Evolutionary conservation across 2,797 vertebrate species (phyloP).

Genomic region (Anniella stebbinsi): DNA sequence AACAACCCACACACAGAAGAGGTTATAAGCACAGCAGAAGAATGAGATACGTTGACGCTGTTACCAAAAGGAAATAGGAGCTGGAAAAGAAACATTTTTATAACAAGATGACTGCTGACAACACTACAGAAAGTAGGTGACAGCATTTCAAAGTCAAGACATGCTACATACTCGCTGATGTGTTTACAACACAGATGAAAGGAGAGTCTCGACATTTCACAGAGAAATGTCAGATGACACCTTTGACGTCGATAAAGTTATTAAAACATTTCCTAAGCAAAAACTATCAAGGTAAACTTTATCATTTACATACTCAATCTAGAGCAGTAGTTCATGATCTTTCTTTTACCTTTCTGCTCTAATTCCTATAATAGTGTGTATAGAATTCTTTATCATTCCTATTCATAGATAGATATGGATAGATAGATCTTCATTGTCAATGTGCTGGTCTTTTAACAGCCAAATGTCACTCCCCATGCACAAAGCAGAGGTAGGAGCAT

Average conservation of each 20-base stretch:
- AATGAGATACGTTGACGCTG: constrained; percentile 55
- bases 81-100: constrained; percentile 72
- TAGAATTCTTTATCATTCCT: not conserved
- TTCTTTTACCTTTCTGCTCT: constrained; percentile 21
- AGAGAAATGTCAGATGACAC: constrained; percentile 68
- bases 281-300: constrained; percentile 70
- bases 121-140: constrained; percentile 76
- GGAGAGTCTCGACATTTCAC: constrained; percentile 70
- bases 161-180: constrained; percentile 78
- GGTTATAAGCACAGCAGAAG: constrained; percentile 63
- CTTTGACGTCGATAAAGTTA: constrained; percentile 71
- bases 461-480: not conserved
- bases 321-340: constrained; percentile 45
- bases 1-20: constrained; percentile 54
- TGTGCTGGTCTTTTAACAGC: not conserved
- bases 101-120: constrained; percentile 78
- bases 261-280: constrained; percentile 62
- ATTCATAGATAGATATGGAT: not conserved
- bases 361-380: constrained; percentile 30
- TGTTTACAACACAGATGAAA: constrained; percentile 80
- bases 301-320: constrained; percentile 70
- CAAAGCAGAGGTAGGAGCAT: not conserved
- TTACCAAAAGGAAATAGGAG: constrained; percentile 70
- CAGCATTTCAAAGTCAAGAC: constrained; percentile 78
- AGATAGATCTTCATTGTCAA: not conserved